Conservation (phyloP, 2,113 vertebrate genomes). For the Oryzias celebensis region DNA sequence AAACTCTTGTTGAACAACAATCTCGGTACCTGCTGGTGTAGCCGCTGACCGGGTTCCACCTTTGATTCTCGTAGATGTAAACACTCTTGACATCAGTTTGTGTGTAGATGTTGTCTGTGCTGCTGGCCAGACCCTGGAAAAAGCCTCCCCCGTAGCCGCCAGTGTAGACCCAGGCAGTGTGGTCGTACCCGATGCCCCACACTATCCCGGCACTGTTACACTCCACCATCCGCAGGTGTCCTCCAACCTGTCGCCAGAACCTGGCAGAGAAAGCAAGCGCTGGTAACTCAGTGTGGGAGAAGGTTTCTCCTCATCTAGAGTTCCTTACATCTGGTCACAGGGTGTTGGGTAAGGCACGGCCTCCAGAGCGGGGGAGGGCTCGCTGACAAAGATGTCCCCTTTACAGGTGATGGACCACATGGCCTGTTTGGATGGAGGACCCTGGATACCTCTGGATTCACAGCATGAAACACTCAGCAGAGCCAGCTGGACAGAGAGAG, state of each 20-base stretch:
- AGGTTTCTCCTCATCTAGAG: not conserved
- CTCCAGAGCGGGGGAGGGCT: constrained; percentile 86
- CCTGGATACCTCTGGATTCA: constrained; percentile 86
- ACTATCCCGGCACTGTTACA: constrained; percentile 86
- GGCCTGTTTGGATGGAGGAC: constrained; percentile 88
- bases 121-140: constrained; percentile 87
- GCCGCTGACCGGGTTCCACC: constrained; percentile 95
- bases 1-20: not conserved
- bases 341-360: constrained; percentile 77
- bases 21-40: constrained; percentile 86
- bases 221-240: constrained; percentile 88
- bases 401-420: constrained; percentile 96
- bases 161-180: constrained; percentile 90
- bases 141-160: constrained; percentile 91
- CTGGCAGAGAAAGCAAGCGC: constrained; percentile 61
- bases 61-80: constrained; percentile 96
- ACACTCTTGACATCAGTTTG: constrained; percentile 91
- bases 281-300: not conserved
- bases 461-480: constrained; percentile 89
- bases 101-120: constrained; percentile 85
- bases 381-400: constrained; percentile 95
- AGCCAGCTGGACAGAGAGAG: constrained; percentile 78
- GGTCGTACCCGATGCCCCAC: constrained; percentile 92
- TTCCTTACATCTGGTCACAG: constrained; percentile 90
- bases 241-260: constrained; percentile 96